A percentile compares a stretch with the other conserved stretches of the same genome.
Conservation (phyloP, 2,113 vertebrate species). For the Martes martes region DNA sequence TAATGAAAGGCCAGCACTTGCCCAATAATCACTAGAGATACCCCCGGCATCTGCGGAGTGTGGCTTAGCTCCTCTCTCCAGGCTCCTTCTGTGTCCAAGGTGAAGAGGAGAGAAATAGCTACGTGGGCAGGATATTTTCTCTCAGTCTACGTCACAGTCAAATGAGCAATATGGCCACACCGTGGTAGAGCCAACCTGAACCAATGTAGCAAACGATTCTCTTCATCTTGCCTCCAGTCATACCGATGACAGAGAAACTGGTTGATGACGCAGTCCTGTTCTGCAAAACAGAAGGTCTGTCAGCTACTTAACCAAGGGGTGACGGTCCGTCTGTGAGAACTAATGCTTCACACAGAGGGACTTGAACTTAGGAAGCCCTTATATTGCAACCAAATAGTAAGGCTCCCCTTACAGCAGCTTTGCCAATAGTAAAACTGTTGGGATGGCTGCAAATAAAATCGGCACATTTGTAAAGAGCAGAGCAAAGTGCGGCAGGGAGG, state of each 20-base stretch:
- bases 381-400: neutral
- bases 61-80: neutral
- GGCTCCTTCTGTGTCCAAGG: neutral
- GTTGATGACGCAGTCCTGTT: neutral
- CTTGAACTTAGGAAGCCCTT: neutral
- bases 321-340: neutral
- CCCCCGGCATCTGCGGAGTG: neutral
- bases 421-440: neutral
- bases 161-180: neutral
- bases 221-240: neutral
- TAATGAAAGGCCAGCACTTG: neutral
- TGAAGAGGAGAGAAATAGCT: neutral
- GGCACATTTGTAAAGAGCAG: neutral
- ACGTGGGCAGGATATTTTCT: neutral
- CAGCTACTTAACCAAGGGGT: neutral
- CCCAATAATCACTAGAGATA: neutral
- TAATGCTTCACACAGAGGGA: neutral
- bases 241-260: neutral
- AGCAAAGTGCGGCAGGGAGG: neutral
- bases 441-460: neutral
- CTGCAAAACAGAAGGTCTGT: neutral
- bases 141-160: neutral
- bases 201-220: neutral
- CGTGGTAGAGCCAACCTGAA: neutral
- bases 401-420: neutral